A percentile compares a stretch with the other conserved stretches of the same genome.
phyloP scores from a whole-genome alignment of 2,888 invertebrate genomes.

The Cosmorhoe ocellata region DNA sequence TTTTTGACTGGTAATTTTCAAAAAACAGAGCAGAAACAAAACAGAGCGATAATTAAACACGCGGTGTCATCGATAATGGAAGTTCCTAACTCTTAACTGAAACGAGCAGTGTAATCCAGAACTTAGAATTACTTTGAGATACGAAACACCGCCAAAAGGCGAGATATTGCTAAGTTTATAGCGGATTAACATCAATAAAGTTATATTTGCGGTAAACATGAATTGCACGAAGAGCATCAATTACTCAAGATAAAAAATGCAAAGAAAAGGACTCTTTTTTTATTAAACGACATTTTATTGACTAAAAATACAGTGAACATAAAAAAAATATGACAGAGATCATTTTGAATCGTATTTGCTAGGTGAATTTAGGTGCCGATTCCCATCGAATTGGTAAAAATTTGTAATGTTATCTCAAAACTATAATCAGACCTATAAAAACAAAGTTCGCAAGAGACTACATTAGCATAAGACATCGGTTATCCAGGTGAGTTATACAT shows the following conservation, averaged over 20 bases:
- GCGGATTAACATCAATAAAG: neutral
- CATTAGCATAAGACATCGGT: slow-evolving; percentile 39
- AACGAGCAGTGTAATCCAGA: slow-evolving; percentile 7
- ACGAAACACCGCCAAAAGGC: slow-evolving; percentile 2
- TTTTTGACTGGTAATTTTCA: too few relatives aligned
- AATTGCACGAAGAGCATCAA: too few relatives aligned
- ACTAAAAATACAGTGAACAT: too few relatives aligned
- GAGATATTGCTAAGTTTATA: slow-evolving; percentile 1
- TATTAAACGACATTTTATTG: too few relatives aligned
- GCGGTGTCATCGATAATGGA: slow-evolving; percentile 38
- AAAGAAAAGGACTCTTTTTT: too few relatives aligned
- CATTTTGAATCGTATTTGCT: too few relatives aligned
- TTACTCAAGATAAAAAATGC: too few relatives aligned
- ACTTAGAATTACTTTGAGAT: slow-evolving; percentile 8
- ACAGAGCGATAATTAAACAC: slow-evolving; percentile 14
- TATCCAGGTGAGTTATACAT: slow-evolving; percentile 38
- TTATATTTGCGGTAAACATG: too few relatives aligned
- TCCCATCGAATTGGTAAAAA: too few relatives aligned
- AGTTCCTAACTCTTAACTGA: slow-evolving; percentile 9
- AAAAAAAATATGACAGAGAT: too few relatives aligned
- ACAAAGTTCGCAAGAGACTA: neutral
- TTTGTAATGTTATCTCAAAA: neutral
- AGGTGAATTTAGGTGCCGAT: too few relatives aligned
- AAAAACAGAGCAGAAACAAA: slow-evolving; percentile 23
- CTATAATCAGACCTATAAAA: neutral